Conservation (phyloP, 2,888 invertebrate species). For the Amphipyra tragopoginis region DNA sequence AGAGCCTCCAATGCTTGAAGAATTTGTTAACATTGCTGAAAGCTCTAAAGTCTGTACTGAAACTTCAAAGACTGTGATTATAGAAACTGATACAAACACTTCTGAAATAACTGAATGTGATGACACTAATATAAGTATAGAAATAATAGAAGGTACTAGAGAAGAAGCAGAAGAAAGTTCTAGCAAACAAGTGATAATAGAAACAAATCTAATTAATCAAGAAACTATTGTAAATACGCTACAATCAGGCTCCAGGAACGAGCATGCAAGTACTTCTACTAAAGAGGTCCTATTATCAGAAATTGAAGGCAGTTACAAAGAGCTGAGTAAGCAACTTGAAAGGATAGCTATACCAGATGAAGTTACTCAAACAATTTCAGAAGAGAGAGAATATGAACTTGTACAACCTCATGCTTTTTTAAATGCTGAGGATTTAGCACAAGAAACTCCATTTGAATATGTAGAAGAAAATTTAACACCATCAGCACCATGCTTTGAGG, state of each 20-base stretch:
- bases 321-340: slow-evolving; percentile 63
- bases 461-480: slow-evolving; percentile 61
- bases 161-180: slow-evolving; percentile 8
- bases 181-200: slow-evolving; percentile 20
- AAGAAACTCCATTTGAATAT: slow-evolving; percentile 25
- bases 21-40: slow-evolving; percentile 23
- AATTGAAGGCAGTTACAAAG: slow-evolving; percentile 54
- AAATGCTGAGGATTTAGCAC: slow-evolving; percentile 9
- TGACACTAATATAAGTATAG: slow-evolving; percentile 27
- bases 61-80: slow-evolving; percentile 17
- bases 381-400: slow-evolving; percentile 54
- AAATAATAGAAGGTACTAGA: slow-evolving; percentile 17
- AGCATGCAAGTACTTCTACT: slow-evolving; percentile 19
- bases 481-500: slow-evolving; percentile 79
- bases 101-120: slow-evolving; percentile 9
- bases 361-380: slow-evolving; percentile 30
- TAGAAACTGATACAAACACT: slow-evolving; percentile 11
- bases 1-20: slow-evolving; percentile 31
- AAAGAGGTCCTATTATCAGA: slow-evolving; percentile 5
- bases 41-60: not conserved
- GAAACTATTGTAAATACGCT: slow-evolving; percentile 11
- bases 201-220: slow-evolving; percentile 12
- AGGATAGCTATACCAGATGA: slow-evolving; percentile 56
- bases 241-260: slow-evolving; percentile 1
- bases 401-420: slow-evolving; percentile 48